These are phyloP conservation scores for Phodopus roborovskii DNA, from an alignment of 2,113 vertebrate species.

Conservation along the genomic window DNA sequence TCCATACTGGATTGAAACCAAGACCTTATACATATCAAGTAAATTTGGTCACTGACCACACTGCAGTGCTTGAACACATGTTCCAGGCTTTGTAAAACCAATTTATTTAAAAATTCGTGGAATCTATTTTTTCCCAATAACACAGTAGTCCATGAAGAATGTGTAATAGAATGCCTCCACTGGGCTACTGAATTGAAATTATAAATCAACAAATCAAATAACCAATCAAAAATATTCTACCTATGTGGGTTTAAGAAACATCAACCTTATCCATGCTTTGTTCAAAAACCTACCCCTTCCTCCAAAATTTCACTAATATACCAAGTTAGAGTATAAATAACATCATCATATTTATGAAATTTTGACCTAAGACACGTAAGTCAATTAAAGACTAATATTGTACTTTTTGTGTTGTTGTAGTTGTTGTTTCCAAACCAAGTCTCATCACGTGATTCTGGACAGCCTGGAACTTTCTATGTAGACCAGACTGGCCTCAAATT, in stretches of 20 bases:
- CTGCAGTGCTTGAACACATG: not conserved
- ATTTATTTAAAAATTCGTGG: slow-evolving; percentile 1
- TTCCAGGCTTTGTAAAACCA: not conserved
- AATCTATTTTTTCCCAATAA: not conserved
- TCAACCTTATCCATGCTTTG: not conserved
- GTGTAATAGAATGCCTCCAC: not conserved
- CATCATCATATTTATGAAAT: slow-evolving; percentile 15
- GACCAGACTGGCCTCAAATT: not conserved
- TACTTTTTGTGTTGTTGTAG: fast-evolving
- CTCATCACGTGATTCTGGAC: not conserved
- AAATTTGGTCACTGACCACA: not conserved
- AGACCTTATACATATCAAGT: not conserved
- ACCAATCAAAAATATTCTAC: not conserved
- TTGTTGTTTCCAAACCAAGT: not conserved
- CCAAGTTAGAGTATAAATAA: slow-evolving; percentile 14
- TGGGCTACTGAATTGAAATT: not conserved
- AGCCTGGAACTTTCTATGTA: not conserved
- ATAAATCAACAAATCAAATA: slow-evolving; percentile 8
- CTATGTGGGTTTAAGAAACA: not conserved
- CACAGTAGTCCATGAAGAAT: not conserved
- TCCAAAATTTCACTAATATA: not conserved
- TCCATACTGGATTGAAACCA: not conserved
- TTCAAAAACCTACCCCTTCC: not conserved
- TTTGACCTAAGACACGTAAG: not conserved
- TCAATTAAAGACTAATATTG: not conserved